Evolutionary conservation across 2,113 vertebrate genomes (phyloP).

Genomic region (Phalacrocorax carbo): DNA sequence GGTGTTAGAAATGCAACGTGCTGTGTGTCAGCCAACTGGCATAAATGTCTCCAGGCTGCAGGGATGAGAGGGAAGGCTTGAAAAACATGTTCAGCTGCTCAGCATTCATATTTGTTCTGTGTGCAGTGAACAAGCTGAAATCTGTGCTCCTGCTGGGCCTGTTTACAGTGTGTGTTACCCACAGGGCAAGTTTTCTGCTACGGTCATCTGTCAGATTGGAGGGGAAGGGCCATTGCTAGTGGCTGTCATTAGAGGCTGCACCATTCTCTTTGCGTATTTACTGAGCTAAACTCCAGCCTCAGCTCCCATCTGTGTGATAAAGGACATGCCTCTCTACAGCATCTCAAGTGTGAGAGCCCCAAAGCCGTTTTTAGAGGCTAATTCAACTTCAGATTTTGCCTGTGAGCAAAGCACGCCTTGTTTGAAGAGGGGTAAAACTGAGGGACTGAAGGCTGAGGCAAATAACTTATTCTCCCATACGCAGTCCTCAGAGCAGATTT

Average conservation of each 20-base stretch:
- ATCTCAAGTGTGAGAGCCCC: background rate
- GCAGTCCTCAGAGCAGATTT: background rate
- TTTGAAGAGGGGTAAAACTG: background rate
- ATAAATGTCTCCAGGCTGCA: background rate
- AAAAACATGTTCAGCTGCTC: slow-evolving; percentile 32
- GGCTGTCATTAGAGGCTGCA: background rate
- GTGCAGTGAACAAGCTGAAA: background rate
- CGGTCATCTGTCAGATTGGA: background rate
- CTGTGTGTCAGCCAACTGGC: background rate
- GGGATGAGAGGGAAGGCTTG: background rate
- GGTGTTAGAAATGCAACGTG: background rate
- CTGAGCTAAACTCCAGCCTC: background rate
- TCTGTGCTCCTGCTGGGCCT: slow-evolving; percentile 23
- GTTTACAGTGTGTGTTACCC: slow-evolving; percentile 5
- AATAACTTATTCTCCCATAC: background rate
- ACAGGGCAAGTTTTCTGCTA: slow-evolving; percentile 11
- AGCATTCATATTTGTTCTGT: background rate
- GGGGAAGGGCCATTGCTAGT: background rate
- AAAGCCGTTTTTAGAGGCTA: background rate
- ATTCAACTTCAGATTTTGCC: background rate
- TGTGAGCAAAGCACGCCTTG: background rate
- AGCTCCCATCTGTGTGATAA: background rate
- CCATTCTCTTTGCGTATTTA: background rate
- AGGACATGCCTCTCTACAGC: background rate
- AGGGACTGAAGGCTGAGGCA: background rate